Base-by-base conservation (phyloP, 1,140 invertebrate genomes). In the Branchinecta lynchi region DNA sequence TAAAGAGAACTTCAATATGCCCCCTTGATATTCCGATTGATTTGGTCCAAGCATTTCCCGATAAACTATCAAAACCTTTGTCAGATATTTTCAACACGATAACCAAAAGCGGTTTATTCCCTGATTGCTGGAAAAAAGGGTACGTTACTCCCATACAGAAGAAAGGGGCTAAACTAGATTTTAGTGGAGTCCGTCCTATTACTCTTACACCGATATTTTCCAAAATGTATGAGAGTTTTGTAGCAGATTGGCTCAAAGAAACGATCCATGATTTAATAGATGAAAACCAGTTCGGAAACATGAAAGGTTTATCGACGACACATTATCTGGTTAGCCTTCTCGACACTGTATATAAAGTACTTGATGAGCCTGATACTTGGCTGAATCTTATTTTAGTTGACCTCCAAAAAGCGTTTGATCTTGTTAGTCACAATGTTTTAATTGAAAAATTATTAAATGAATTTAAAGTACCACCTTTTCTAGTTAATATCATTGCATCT, bases 271-370 rank as follows among this genome's bases (percentile, higher is more conserved):
- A 15, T 15, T 20, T 60, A 15, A 60, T 60, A 15, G 51, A 60
- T 60, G 51, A 60, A 60, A 15, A 60, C 12, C 51, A 60, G 17
- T 60, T 60, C 17, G 51, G 51, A 60, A 60, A 60, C 51, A 60
- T 60, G 51, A 60, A 60, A 60, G 51, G 51, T 60, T 60, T 60
- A 60, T 60, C 51, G 17, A 60, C 51, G 51, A 60, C 51, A 60
- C 51, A 60, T 60, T 60, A 60, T 20, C 51, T 60, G 51, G 51
- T 60, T 20, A 60, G 51, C 17, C 51, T 60, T 20, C 51, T 60
- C 51, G 51, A 60, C 17, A 60, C 51, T 60, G 17, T 60, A 60
- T 60, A 60, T 60, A 60, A 60, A 60, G 2, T 60, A 60, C 51
- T 60, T 60, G 51, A 60, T 20, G 51, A 60, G 51, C 51, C 51